These are phyloP conservation scores for Polydesmus complanatus DNA, from an alignment of 2,888 invertebrate genomes.

Conservation along the genomic window DNA sequence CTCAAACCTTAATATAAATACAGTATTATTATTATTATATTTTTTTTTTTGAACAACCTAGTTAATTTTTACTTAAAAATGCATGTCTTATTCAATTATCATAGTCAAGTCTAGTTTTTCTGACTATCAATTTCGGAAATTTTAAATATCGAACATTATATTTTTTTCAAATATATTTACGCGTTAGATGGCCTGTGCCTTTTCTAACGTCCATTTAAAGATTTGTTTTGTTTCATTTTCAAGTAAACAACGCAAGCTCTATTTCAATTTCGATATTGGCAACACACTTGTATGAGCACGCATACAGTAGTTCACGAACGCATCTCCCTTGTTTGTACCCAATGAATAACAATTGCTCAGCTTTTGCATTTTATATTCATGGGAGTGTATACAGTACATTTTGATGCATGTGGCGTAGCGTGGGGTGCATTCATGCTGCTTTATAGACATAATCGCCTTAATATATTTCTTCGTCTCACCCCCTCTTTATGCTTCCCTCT, in stretches of 20 bases:
- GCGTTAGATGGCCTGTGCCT: too few relatives aligned
- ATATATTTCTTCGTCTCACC: conserved; percentile 8
- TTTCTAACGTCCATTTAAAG: background rate
- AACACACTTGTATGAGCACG: background rate
- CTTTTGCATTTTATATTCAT: background rate
- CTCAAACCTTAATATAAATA: too few relatives aligned
- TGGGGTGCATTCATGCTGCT: background rate
- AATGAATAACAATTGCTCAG: background rate
- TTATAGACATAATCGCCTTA: conserved; percentile 14
- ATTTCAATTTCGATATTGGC: background rate
- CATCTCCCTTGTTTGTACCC: background rate
- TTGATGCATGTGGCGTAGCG: background rate
- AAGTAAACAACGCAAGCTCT: background rate
- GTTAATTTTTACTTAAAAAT: too few relatives aligned
- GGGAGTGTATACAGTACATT: background rate
- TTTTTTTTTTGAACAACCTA: too few relatives aligned
- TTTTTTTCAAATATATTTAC: background rate
- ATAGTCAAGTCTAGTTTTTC: too few relatives aligned
- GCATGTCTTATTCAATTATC: too few relatives aligned
- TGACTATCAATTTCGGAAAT: too few relatives aligned
- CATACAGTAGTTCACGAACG: background rate
- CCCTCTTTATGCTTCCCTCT: background rate
- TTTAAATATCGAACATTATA: too few relatives aligned
- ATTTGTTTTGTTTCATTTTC: background rate
- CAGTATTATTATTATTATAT: too few relatives aligned